Percentiles rank a stretch among this genome's conserved stretches.
Evolutionary conservation across 2,113 vertebrate genomes (phyloP).

Genomic region (Actinemys pallida): DNA sequence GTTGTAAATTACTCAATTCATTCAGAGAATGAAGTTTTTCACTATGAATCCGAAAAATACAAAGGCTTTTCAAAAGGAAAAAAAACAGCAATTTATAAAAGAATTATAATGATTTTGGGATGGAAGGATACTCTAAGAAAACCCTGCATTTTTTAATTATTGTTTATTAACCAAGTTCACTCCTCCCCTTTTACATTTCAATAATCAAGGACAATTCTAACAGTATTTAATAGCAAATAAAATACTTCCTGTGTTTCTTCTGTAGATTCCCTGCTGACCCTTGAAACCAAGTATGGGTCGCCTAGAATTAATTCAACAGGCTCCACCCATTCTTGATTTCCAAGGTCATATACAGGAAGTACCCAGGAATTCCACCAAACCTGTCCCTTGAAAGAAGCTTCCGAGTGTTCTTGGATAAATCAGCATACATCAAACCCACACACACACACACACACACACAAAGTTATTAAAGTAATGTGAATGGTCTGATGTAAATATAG

Average conservation of each 20-base stretch:
- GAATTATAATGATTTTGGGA: rapidly evolving
- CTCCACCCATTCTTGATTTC: slow-evolving; percentile 72
- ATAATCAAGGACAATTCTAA: rapidly evolving
- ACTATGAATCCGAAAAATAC: not conserved
- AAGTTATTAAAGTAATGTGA: not conserved
- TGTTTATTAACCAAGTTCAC: not conserved
- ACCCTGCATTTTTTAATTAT: rapidly evolving
- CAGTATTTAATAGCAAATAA: rapidly evolving
- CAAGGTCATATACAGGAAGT: not conserved
- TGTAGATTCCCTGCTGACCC: slow-evolving; percentile 51
- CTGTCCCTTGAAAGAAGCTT: rapidly evolving
- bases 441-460: not conserved
- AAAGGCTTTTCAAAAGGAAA: not conserved
- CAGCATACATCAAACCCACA: not conserved
- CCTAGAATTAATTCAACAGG: slow-evolving; percentile 55
- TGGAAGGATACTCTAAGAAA: rapidly evolving
- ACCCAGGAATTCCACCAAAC: rapidly evolving
- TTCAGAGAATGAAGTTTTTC: not conserved
- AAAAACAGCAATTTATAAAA: rapidly evolving
- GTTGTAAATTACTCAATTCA: rapidly evolving
- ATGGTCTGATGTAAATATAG: rapidly evolving
- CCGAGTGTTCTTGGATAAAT: not conserved
- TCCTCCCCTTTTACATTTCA: rapidly evolving
- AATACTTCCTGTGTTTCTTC: not conserved
- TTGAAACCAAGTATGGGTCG: slow-evolving; percentile 74